Evolutionary conservation across 2,888 invertebrate genomes (phyloP).

Genomic region (Syrista parreyssii): DNA sequence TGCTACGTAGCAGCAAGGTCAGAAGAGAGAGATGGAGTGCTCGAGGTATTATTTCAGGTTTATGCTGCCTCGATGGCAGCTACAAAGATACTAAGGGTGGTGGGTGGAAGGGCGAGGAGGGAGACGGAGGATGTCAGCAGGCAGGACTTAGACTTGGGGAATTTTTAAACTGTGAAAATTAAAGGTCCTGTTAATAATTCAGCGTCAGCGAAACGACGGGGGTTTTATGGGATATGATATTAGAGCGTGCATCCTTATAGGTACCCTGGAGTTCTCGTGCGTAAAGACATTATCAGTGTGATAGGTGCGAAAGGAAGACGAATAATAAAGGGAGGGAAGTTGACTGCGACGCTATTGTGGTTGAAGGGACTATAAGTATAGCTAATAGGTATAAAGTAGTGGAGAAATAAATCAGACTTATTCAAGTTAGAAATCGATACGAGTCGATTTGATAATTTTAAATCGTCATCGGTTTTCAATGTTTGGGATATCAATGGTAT

Average conservation of each 20-base stretch:
- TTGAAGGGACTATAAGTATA: too few species aligned
- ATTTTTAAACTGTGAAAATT: slow-evolving; percentile 2
- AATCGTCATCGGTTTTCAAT: too few species aligned
- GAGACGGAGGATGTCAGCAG: too few species aligned
- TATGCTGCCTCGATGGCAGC: background rate
- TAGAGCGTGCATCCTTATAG: background rate
- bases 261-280: background rate
- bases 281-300: background rate
- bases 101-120: too few species aligned
- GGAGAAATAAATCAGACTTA: too few species aligned
- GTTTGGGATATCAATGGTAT: too few species aligned
- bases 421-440: too few species aligned
- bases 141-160: background rate
- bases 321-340: too few species aligned
- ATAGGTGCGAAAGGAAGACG: too few species aligned
- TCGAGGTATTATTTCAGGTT: background rate
- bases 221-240: slow-evolving; percentile 3
- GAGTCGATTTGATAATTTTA: too few species aligned
- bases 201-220: slow-evolving; percentile 2
- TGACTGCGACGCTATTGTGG: too few species aligned
- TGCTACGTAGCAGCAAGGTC: background rate
- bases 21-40: background rate
- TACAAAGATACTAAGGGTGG: background rate
- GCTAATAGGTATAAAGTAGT: too few species aligned
- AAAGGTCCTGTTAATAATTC: slow-evolving; percentile 4